Evolutionary conservation across 2,797 vertebrate species (phyloP).

Genomic region (Coendou prehensilis): DNA sequence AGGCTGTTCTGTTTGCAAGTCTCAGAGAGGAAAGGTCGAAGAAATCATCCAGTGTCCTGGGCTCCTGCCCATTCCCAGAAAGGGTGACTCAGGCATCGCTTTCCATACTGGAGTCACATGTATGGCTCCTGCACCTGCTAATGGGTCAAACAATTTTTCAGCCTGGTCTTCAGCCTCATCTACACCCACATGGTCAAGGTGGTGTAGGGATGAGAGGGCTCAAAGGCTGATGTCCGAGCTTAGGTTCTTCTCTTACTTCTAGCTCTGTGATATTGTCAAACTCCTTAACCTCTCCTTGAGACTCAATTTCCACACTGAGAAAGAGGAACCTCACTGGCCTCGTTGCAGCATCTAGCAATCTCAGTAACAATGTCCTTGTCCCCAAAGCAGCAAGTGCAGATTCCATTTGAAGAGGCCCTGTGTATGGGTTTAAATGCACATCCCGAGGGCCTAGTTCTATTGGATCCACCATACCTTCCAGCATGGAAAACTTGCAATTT

Average conservation of each 20-base stretch:
- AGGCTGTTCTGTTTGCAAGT: background rate
- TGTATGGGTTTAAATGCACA: background rate
- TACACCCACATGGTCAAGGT: too few relatives aligned
- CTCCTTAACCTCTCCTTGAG: background rate
- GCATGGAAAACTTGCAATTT: background rate
- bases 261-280: background rate
- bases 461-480: background rate
- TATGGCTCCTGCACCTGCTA: background rate
- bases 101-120: background rate
- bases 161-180: background rate
- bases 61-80: background rate
- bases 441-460: background rate
- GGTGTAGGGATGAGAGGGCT: background rate
- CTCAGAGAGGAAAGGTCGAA: background rate
- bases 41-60: rapidly evolving
- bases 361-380: background rate
- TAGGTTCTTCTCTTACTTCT: background rate
- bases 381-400: background rate
- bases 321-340: background rate
- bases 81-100: background rate
- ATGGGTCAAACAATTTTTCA: background rate
- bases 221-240: background rate
- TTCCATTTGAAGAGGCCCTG: too few relatives aligned
- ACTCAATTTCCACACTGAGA: background rate
- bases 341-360: background rate